Percentiles rank a stretch among this genome's conserved stretches.
These are phyloP conservation scores for Philopedon plagiatum DNA, from an alignment of 2,888 invertebrate genomes.

Conservation along the genomic window DNA sequence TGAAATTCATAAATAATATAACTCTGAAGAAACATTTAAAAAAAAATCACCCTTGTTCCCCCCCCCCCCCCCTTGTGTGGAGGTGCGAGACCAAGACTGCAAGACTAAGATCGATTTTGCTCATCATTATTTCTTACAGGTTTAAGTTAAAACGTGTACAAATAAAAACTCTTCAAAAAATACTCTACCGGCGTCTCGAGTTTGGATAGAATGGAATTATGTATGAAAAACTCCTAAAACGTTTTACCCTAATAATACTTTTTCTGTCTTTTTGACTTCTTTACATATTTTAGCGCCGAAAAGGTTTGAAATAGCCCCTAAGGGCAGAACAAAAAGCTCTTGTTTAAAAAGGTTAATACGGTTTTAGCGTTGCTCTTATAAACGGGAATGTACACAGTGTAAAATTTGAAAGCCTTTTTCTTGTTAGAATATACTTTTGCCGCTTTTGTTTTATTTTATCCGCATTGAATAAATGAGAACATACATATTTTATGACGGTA, in stretches of 20 bases:
- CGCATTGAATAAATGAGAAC: not conserved
- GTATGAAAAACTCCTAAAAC: conserved; percentile 2
- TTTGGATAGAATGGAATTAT: not conserved
- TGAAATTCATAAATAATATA: no score
- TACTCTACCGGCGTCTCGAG: no score
- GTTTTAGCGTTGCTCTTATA: not conserved
- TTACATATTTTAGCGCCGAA: conserved; percentile 10
- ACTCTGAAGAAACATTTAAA: no score
- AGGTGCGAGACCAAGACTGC: no score
- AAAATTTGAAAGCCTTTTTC: not conserved
- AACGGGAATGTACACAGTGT: not conserved
- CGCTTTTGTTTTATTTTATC: not conserved
- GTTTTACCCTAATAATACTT: not conserved
- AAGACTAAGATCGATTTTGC: no score
- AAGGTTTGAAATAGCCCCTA: conserved; percentile 5
- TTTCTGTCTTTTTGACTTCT: conserved; percentile 10
- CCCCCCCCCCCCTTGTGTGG: no score
- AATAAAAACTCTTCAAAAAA: not conserved
- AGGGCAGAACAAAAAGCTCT: conserved; percentile 10
- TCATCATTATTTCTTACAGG: no score
- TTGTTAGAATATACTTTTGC: not conserved
- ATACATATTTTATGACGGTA: not conserved
- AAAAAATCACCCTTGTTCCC: no score
- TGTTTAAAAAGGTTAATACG: conserved; percentile 24
- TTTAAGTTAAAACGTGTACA: not conserved